Evolutionary conservation across 2,888 invertebrate species (phyloP), one percentile per base, ranked within the genome.

Genomic region (Hesperia comma): DNA sequence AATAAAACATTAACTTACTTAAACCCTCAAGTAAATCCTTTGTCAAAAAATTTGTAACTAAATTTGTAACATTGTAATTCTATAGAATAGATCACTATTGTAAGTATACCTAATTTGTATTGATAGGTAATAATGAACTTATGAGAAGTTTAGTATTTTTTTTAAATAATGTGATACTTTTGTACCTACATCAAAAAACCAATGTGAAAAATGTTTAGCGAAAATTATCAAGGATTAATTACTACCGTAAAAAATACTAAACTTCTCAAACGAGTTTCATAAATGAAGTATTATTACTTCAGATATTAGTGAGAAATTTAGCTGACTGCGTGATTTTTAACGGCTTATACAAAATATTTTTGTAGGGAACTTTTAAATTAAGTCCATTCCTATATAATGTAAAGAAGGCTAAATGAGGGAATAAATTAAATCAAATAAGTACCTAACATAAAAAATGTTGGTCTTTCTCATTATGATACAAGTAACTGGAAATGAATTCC

Each of bases 341-440:
- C 15, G 58, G 37, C 19, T 58, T 32, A 14, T 40, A 41, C 7
- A 32, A 58, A 43, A 32, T 46, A 43, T 43, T 32, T 58, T 58
- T 58, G 12, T 58, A 58, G 58, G 43, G 32, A 14, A 58, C 10
- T 43, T 58, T 58, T 58, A 58, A 43, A 58, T 43, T n/a, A 43
- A 21, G 41, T 41, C 19, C 41, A 54, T 32, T 8, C 8, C 12
- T 37, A 12, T 12, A 8, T 12, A 37, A 37, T 37, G 10, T 46
- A 17, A 46, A 46, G 6, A 17, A 17, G 43, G n/a, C 43, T 46
- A 15, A 46, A 46, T 46, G 17, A 2, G 3, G 43, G 12, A 46
- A 8, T 37, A 37, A 37, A 37, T 37, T 6, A 6, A 46, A 12
- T 17, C 43, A 46, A 46, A 46, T 12, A 37, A n/a, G n/a, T n/a